Evolutionary conservation across 2,888 invertebrate species (phyloP).

Genomic region (Ashinkailepas kermadecensis): DNA sequence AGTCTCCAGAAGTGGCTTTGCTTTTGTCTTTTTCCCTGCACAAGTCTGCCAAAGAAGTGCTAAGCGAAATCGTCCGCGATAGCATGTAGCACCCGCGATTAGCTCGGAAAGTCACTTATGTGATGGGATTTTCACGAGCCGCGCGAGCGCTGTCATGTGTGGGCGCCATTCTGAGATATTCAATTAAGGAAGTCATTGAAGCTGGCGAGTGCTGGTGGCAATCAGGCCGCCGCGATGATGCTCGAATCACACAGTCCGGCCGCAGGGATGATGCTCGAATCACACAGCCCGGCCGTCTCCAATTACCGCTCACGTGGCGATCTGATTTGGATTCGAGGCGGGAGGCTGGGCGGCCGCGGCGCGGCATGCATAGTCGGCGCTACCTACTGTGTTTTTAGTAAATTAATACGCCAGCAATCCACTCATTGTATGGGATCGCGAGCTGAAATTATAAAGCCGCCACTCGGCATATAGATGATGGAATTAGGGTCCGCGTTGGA

Average conservation of each 20-base stretch:
- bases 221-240: background rate
- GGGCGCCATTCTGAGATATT: background rate
- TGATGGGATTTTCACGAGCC: background rate
- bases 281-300: background rate
- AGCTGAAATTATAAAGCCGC: background rate
- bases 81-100: no score
- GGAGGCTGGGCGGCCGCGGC: background rate
- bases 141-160: background rate
- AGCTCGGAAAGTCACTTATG: no score
- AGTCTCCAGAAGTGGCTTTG: no score
- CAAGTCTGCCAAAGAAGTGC: no score
- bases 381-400: conserved; percentile 19
- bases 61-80: no score
- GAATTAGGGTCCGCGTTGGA: background rate
- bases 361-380: background rate
- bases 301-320: background rate
- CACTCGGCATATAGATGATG: conserved; percentile 1
- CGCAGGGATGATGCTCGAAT: no score
- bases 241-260: background rate
- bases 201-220: background rate
- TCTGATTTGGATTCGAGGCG: conserved; percentile 8
- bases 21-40: no score
- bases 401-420: background rate
- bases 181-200: background rate
- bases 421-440: background rate